Evolutionary conservation across 2,888 invertebrate genomes (phyloP).

Genomic region (Spisula subtruncata): DNA sequence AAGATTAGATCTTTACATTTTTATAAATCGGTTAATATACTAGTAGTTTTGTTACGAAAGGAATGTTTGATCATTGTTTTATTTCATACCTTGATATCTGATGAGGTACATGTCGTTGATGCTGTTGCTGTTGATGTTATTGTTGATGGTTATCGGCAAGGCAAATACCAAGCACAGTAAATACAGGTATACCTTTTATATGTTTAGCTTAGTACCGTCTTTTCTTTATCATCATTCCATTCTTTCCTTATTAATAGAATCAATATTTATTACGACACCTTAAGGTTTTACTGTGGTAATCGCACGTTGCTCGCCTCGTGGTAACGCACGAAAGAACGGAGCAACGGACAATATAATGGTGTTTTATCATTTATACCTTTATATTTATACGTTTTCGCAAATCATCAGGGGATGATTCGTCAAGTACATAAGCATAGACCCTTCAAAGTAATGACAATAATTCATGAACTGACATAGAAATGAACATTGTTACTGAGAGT

Average conservation of each 20-base stretch:
- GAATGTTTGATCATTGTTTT: too few relatives aligned
- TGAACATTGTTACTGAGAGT: slow-evolving; percentile 39
- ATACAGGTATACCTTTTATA: neutral
- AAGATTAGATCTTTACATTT: too few relatives aligned
- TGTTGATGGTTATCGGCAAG: too few relatives aligned
- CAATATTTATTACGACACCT: neutral
- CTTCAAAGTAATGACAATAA: slow-evolving; percentile 33
- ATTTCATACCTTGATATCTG: too few relatives aligned
- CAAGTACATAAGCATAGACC: neutral
- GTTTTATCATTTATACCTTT: neutral
- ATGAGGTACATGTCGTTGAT: too few relatives aligned
- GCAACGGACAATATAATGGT: too few relatives aligned
- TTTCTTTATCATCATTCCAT: neutral
- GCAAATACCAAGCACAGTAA: too few relatives aligned
- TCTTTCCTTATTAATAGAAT: neutral
- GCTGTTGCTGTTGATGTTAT: too few relatives aligned
- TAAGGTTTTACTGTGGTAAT: neutral
- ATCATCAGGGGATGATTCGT: neutral
- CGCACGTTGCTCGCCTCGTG: too few relatives aligned
- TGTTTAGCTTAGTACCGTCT: neutral
- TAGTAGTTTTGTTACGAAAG: too few relatives aligned
- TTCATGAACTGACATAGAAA: slow-evolving; percentile 32
- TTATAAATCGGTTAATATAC: too few relatives aligned
- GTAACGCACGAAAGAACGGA: neutral
- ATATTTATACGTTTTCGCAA: neutral